Evolutionary conservation across 1,140 invertebrate species (phyloP), one percentile per base, ranked within the genome.

Genomic region (Ips nitidus): DNA sequence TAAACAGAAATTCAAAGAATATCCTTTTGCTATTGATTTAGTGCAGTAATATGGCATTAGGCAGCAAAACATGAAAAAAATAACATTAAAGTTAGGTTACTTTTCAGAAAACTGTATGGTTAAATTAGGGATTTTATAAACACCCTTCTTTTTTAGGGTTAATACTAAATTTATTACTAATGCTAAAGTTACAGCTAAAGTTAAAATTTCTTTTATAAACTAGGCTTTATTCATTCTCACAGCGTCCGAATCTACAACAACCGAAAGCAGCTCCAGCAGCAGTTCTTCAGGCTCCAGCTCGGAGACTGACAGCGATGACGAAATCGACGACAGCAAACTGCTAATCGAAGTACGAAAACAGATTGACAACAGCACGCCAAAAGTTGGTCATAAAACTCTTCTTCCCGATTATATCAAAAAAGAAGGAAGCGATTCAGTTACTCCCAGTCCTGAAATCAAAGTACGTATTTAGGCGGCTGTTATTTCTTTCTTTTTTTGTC

Each of bases 251-350:
- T 22, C 22, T 22, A 79, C 80, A 0, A 83, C 81, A 3, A 85
- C 84, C 40, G 80, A 80, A 0, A 83, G 81, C 43, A 82, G 73
- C 73, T 81, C 75, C 37, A 79, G 78, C 69, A 71, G 80, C 68
- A 79, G 78, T 45, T 82, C 83, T 1, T 81, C 82, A 40, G 82
- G 84, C 38, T 82, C 83, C 22, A 80, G 85, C 59, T 83, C 87
- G 71, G 82, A 87, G 6, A 76, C 79, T 5, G 82, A 84, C 2
- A 84, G 82, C 42, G 84, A 84, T 42, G 78, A 81, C 37, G 80
- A 80, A 39, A 66, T 77, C 4, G 78, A 80, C 58, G 80, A 81
- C 57, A 69, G 74, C 0, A 74, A 72, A 64, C 58, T 81, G 43
- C 71, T 80, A 58, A 52, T 75, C 52, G 74, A 77, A 65, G 76